Conservation (phyloP, 2,888 invertebrate species). For the Halictus ligatus region DNA sequence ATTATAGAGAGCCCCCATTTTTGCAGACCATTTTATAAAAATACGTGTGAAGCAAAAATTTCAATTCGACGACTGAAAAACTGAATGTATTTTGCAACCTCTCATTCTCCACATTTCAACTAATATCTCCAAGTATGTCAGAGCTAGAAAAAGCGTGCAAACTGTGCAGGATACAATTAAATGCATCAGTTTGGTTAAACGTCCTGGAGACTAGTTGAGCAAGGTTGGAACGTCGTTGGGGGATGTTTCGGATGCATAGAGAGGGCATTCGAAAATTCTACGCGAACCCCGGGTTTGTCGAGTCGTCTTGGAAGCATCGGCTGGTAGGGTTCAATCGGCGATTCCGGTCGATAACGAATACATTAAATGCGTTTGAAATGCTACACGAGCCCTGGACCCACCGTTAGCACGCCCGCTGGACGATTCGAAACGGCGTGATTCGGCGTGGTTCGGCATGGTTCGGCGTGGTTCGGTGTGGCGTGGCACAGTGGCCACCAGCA, state of each 20-base stretch:
- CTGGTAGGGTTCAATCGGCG: conserved; percentile 39
- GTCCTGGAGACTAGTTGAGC: not conserved
- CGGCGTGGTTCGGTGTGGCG: not conserved
- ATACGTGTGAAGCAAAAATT: too few species aligned
- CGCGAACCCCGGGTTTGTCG: not conserved
- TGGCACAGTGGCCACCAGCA: conserved; percentile 40
- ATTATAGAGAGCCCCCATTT: too few species aligned
- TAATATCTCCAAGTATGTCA: not conserved
- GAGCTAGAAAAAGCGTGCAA: not conserved
- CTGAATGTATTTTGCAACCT: too few species aligned
- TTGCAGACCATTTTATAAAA: too few species aligned
- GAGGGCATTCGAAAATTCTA: conserved; percentile 20
- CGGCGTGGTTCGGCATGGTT: too few species aligned
- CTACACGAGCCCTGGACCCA: conserved; percentile 63
- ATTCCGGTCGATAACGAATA: conserved; percentile 71
- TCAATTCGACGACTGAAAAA: too few species aligned
- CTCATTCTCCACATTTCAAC: too few species aligned
- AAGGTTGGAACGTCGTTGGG: not conserved
- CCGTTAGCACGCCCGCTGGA: conserved; percentile 70
- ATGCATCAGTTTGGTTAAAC: not conserved
- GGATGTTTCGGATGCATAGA: not conserved
- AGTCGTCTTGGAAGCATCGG: conserved; percentile 20
- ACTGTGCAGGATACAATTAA: not conserved
- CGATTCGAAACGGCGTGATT: conserved; percentile 51
- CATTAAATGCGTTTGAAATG: conserved; percentile 74